Conservation (phyloP, 2,888 invertebrate genomes). For the Amphimallon solstitiale region DNA sequence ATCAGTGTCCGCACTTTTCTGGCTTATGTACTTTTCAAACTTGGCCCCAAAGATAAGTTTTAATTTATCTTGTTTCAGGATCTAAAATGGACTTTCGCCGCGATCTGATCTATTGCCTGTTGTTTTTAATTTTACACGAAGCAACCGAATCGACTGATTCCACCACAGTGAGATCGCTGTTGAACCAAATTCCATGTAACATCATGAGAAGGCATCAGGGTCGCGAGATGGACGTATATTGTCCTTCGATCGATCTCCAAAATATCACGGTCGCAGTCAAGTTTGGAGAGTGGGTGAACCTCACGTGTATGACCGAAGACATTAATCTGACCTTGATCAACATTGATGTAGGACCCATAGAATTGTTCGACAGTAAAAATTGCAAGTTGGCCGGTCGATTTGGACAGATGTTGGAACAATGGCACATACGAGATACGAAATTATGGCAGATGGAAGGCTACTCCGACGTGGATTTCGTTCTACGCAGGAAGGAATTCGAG, state of each 20-base stretch:
- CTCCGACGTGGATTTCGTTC: neutral
- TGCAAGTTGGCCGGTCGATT: neutral
- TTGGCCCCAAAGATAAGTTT: too few species aligned
- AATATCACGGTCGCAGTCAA: neutral
- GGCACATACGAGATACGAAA: neutral
- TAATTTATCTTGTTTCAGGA: neutral
- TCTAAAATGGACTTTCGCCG: neutral
- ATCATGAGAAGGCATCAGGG: neutral
- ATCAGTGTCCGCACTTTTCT: too few species aligned
- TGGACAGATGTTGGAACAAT: neutral
- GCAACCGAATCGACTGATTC: too few species aligned
- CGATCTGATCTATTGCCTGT: neutral
- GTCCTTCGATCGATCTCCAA: neutral
- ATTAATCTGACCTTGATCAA: neutral
- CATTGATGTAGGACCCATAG: neutral
- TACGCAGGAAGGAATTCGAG: constrained; percentile 1
- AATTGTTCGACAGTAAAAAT: neutral
- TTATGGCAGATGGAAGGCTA: neutral
- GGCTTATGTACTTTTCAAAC: too few species aligned
- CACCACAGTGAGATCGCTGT: too few species aligned
- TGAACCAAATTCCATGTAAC: too few species aligned
- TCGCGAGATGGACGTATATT: neutral
- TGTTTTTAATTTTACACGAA: neutral
- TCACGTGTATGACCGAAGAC: neutral
- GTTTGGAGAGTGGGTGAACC: neutral